Conservation (phyloP, 2,797 vertebrate genomes). For the Perodicticus potto region DNA sequence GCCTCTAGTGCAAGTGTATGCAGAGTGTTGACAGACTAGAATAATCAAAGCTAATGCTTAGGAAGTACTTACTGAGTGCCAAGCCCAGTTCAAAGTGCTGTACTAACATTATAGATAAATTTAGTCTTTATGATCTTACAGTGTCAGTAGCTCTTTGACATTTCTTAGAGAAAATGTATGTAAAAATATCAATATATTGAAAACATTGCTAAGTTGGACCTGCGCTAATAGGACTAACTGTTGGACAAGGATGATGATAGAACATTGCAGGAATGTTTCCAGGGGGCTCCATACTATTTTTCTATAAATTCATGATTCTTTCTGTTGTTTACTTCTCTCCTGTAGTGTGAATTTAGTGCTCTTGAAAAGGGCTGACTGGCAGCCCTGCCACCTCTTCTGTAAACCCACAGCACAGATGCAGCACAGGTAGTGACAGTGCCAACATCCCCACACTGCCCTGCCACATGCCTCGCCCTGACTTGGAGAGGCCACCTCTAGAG, state of each 20-base stretch:
- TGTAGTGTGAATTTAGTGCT: constrained; percentile 73
- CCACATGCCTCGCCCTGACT: neutral
- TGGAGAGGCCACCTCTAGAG: constrained; percentile 66
- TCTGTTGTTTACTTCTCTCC: constrained; percentile 73
- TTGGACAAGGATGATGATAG: neutral
- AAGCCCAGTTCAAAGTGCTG: neutral
- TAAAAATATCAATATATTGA: neutral
- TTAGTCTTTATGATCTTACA: neutral
- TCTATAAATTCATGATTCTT: constrained; percentile 62
- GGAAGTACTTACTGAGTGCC: neutral
- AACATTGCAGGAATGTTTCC: constrained; percentile 54
- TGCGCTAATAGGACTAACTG: neutral
- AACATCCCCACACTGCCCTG: neutral
- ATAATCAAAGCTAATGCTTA: neutral
- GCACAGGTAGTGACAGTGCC: neutral
- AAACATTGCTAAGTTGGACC: neutral
- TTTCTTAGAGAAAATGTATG: neutral
- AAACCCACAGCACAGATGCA: constrained; percentile 20
- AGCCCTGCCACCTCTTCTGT: constrained; percentile 29
- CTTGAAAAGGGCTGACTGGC: constrained; percentile 62
- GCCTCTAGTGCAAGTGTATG: neutral
- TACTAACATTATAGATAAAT: neutral
- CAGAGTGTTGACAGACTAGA: neutral
- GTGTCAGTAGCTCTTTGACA: neutral
- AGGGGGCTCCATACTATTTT: neutral